phyloP scores from a whole-genome alignment of 2,797 vertebrate species.

The Adelosebastes latens region DNA sequence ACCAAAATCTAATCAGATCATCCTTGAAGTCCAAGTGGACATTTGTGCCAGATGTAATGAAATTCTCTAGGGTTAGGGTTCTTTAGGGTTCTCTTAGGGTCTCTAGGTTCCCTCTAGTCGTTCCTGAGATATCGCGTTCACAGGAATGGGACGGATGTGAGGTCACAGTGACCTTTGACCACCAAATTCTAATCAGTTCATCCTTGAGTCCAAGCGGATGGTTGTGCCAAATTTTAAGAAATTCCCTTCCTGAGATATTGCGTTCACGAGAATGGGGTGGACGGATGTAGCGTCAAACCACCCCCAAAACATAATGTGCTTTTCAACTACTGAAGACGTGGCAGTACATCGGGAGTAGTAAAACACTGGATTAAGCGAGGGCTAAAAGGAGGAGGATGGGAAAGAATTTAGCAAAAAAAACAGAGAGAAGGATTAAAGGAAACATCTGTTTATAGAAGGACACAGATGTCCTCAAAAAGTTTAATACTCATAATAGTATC shows the following conservation, averaged over 20 bases:
- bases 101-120: too few species aligned
- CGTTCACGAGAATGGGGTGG: neutral
- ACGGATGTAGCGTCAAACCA: neutral
- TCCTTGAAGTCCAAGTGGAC: neutral
- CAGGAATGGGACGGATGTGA: too few species aligned
- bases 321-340: neutral
- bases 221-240: too few species aligned
- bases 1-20: neutral
- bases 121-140: too few species aligned
- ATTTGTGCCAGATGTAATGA: neutral
- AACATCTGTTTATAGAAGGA: constrained; percentile 65
- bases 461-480: constrained; percentile 54
- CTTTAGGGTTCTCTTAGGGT: too few species aligned
- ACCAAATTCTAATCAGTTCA: too few species aligned
- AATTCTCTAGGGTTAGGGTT: neutral
- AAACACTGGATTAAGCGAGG: neutral
- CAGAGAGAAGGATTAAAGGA: constrained; percentile 46
- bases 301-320: neutral
- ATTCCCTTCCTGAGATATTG: neutral
- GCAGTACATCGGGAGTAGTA: neutral
- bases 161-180: too few species aligned
- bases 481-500: constrained; percentile 45
- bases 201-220: too few species aligned
- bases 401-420: constrained; percentile 14
- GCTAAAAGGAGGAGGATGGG: neutral